A percentile compares a stretch with the other conserved stretches of the same genome.
phyloP scores from a whole-genome alignment of 23 tunicate species.

The Clavelina lepadiformis region DNA sequence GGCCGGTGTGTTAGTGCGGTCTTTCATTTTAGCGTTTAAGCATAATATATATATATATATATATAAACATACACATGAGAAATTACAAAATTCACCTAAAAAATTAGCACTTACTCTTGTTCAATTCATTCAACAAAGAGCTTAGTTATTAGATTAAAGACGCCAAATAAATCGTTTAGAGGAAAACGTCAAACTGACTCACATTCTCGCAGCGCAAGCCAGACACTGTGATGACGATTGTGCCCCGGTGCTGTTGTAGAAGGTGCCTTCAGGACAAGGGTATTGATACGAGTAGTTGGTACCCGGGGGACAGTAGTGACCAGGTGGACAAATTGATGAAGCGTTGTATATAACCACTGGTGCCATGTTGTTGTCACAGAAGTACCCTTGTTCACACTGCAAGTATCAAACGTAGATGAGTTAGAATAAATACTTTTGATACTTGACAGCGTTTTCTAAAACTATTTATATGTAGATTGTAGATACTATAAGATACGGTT shows the following conservation, averaged over 20 bases:
- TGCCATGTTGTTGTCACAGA: conserved; percentile 81
- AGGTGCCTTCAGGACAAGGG: conserved; percentile 75
- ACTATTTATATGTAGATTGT: too few species aligned
- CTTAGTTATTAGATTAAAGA: too few species aligned
- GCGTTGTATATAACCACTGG: conserved; percentile 79
- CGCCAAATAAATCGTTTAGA: too few species aligned
- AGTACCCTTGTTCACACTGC: conserved; percentile 73
- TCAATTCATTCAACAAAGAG: too few species aligned
- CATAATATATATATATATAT: neutral
- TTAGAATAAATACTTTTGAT: too few species aligned
- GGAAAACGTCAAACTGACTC: too few species aligned
- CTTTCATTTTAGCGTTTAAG: neutral
- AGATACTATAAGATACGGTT: too few species aligned
- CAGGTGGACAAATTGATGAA: conserved; percentile 77
- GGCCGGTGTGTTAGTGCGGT: neutral
- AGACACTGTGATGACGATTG: conserved; percentile 14
- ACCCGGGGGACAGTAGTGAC: conserved; percentile 80
- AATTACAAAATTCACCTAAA: too few species aligned
- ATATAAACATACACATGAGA: too few species aligned
- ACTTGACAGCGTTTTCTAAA: too few species aligned
- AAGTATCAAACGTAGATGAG: too few species aligned
- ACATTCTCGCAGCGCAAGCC: conserved; percentile 67
- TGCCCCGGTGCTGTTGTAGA: conserved; percentile 50
- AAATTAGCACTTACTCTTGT: neutral
- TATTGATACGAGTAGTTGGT: conserved; percentile 42